These are phyloP conservation scores for Megaceryle torquata DNA, from an alignment of 2,113 vertebrate genomes.

Conservation along the genomic window DNA sequence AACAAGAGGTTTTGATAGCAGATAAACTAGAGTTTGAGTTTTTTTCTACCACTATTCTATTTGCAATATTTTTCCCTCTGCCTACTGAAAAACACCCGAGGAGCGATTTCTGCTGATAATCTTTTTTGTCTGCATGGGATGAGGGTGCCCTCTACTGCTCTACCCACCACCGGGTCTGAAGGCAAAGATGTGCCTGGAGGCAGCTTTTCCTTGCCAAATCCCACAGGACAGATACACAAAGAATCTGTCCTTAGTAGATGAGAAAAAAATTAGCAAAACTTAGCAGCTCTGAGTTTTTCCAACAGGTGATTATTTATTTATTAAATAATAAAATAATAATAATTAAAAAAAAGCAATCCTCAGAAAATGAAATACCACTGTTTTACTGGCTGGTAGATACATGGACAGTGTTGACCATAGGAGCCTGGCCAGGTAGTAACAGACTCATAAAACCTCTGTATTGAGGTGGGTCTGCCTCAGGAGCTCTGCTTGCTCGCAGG, in stretches of 20 bases:
- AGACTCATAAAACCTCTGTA: accelerated
- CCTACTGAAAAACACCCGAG: accelerated
- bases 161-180: not conserved
- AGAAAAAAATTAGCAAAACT: not conserved
- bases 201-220: not conserved
- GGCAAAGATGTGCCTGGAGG: no score
- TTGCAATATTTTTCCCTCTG: not conserved
- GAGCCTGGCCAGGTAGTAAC: not conserved
- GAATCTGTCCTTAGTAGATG: not conserved
- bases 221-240: not conserved
- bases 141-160: slow-evolving; percentile 59
- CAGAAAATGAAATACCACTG: accelerated
- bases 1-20: not conserved
- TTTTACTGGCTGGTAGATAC: no score
- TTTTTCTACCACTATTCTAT: not conserved
- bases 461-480: accelerated
- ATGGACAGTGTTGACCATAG: accelerated
- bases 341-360: not conserved
- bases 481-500: not conserved
- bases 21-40: not conserved
- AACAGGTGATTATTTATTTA: not conserved
- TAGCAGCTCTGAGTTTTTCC: not conserved
- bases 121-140: not conserved
- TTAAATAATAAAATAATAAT: no score
- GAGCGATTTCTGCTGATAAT: not conserved